phyloP scores from a whole-genome alignment of 1,140 invertebrate genomes.

The Danaus plexippus region DNA sequence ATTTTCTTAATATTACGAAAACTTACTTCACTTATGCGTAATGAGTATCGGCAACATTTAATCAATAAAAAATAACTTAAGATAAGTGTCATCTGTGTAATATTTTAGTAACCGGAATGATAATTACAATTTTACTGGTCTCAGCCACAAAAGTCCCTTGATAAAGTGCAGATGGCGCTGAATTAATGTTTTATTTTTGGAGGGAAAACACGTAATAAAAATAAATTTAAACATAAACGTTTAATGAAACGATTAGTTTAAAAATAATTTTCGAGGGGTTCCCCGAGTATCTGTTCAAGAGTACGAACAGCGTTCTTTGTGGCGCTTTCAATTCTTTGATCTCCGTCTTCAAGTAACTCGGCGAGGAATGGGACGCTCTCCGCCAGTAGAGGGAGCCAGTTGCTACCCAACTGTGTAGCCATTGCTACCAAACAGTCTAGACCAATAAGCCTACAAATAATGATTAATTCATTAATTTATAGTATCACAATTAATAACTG shows the following conservation, averaged over 20 bases:
- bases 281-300: conserved; percentile 85
- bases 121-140: too few relatives aligned
- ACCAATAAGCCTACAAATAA: conserved; percentile 50
- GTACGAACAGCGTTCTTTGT: conserved; percentile 83
- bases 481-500: conserved; percentile 5
- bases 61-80: too few relatives aligned
- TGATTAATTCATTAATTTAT: conserved; percentile 11
- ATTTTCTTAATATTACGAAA: too few relatives aligned
- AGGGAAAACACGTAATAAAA: too few relatives aligned
- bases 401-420: conserved; percentile 83
- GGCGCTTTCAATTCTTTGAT: conserved; percentile 81
- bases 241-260: conserved; percentile 48
- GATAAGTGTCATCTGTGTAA: too few relatives aligned
- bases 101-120: too few relatives aligned
- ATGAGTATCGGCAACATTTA: too few relatives aligned
- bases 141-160: too few relatives aligned
- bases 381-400: conserved; percentile 84
- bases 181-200: too few relatives aligned
- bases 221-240: too few relatives aligned
- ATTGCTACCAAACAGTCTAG: conserved; percentile 79
- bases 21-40: too few relatives aligned
- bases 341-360: conserved; percentile 88
- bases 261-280: conserved; percentile 88
- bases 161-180: too few relatives aligned
- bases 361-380: conserved; percentile 89